phyloP scores from a whole-genome alignment of 2,888 invertebrate species.

The Isoperla grammatica region DNA sequence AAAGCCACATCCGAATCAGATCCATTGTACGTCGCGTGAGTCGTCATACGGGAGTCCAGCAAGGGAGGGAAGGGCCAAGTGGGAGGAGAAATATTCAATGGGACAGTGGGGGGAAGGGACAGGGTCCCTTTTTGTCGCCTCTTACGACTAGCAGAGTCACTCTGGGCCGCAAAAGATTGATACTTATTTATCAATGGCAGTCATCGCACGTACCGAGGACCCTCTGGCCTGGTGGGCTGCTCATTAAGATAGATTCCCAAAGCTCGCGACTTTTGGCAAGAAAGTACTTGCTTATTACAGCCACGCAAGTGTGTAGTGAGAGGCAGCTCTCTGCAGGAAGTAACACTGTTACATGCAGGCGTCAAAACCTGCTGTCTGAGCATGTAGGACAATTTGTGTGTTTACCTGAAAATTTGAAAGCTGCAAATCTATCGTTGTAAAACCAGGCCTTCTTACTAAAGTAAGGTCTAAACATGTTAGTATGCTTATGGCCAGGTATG shows the following conservation, averaged over 20 bases:
- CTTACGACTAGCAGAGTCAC: too few species aligned
- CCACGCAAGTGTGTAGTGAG: constrained; percentile 10
- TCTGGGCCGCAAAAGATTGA: neutral
- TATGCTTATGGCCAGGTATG: too few species aligned
- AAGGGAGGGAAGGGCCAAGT: too few species aligned
- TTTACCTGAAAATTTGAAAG: constrained; percentile 5
- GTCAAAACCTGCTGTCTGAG: constrained; percentile 7
- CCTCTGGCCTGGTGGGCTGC: constrained; percentile 9
- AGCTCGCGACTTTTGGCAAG: neutral
- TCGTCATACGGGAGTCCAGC: too few species aligned
- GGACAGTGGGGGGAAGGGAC: too few species aligned
- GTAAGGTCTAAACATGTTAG: too few species aligned
- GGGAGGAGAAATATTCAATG: too few species aligned
- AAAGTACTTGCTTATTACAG: constrained; percentile 14
- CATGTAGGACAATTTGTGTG: constrained; percentile 2
- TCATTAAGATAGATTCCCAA: neutral
- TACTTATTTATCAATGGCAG: neutral
- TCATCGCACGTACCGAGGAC: neutral
- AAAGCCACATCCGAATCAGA: too few species aligned
- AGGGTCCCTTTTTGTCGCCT: too few species aligned
- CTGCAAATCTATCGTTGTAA: too few species aligned
- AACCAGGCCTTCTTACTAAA: too few species aligned
- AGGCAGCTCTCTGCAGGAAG: constrained; percentile 26
- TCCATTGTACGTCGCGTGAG: too few species aligned
- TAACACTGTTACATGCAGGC: constrained; percentile 19